Percentiles rank a stretch among this genome's conserved stretches.
These are phyloP conservation scores for Caprella mutica DNA, from an alignment of 2,888 invertebrate genomes.

Conservation along the genomic window DNA sequence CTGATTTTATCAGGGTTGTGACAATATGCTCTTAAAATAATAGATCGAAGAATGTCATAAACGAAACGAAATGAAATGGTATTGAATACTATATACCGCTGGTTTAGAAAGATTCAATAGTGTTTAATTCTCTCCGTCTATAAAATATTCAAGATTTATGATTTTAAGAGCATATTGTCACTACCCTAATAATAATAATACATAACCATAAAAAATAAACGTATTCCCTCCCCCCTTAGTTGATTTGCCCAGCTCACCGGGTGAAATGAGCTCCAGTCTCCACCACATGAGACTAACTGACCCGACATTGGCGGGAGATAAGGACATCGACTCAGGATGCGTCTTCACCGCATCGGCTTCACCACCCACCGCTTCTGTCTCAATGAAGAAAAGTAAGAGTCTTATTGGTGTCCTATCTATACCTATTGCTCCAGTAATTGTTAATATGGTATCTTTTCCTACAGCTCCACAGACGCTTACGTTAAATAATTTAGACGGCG, in stretches of 20 bases:
- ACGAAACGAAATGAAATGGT: no score
- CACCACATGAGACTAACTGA: constrained; percentile 19
- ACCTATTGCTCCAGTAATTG: no score
- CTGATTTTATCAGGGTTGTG: no score
- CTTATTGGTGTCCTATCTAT: neutral
- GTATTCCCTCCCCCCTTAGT: constrained; percentile 10
- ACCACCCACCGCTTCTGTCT: constrained; percentile 24
- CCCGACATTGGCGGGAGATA: constrained; percentile 15
- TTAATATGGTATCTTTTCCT: no score
- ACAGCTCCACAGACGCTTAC: neutral
- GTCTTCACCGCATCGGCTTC: constrained; percentile 27
- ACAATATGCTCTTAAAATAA: no score
- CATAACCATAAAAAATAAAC: no score
- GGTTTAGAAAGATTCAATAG: neutral
- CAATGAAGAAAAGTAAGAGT: constrained; percentile 22
- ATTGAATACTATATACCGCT: no score
- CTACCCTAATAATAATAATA: neutral
- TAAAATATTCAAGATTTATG: neutral
- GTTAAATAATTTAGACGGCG: neutral
- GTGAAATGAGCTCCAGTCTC: constrained; percentile 12
- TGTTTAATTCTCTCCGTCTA: neutral
- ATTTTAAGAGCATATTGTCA: neutral
- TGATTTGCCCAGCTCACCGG: constrained; percentile 31
- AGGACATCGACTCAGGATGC: constrained; percentile 23
- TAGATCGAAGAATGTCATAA: no score